Evolutionary conservation across 35 echinoderm and acorn worm species (phyloP), one percentile per base, ranked within the genome.

Genomic region (Patiria miniata): DNA sequence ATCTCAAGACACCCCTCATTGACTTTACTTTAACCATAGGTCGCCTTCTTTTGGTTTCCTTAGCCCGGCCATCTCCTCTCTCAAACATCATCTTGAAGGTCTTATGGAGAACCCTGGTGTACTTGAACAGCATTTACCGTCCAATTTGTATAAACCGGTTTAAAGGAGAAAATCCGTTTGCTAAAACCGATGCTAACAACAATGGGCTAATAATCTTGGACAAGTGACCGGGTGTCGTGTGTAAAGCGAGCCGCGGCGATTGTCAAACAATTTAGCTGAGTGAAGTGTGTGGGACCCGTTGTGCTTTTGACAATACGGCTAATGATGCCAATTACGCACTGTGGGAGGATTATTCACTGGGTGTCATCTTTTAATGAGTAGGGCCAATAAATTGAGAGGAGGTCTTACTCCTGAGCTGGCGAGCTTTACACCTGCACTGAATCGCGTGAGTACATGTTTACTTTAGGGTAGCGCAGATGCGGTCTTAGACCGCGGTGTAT

Each of bases 251-350:
- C 42, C 65, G 34, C 65, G 26, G 14, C 32, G 26, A 73, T 73
- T 73, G 65, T 73, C 65, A 73, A n/a, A 73, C 65, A 73, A 23
- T 73, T 73, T 73, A 73, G 65, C 23, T n/a, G 26, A 23, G 65
- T 73, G 29, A 36, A 73, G 65, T 73, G 65, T 30, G 4, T 22
- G 29, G 18, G n/a, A n/a, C n/a, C 65, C 7, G 65, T 73, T 73
- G 65, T 73, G 65, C 65, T 73, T 73, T 73, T 73, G 65, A 73
- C 65, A 73, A 73, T 73, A 73, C 19, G 34, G 65, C 26, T 73
- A 73, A 73, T 73, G 65, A 73, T 73, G 30, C 2, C 65, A 73
- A 73, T 73, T 73, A 34, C 34, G 65, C 18, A 15, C 65, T 14
- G 65, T 10, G 42, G 42, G 12, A 47, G 42, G 42, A 47, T 47